A percentile compares a stretch with the other conserved stretches of the same genome.
Conservation (phyloP, 1,140 invertebrate genomes). For the Lordiphosa collinella region DNA sequence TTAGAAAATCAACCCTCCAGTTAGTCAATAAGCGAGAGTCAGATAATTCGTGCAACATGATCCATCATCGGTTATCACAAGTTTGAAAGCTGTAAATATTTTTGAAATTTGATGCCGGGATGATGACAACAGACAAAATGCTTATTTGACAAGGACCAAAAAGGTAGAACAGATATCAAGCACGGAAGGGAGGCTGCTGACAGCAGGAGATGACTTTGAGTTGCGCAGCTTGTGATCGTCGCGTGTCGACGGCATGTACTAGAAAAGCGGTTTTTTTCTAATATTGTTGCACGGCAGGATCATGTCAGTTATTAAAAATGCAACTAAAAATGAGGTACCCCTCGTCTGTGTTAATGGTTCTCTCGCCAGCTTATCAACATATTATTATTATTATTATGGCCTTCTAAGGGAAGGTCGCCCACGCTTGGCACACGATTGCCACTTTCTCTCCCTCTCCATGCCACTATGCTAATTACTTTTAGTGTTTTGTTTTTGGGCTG, state of each 20-base stretch:
- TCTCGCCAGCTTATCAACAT: constrained; percentile 58
- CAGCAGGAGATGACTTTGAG: constrained; percentile 29
- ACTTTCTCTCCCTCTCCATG: constrained; percentile 8
- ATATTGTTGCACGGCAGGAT: constrained; percentile 51
- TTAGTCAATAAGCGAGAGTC: constrained; percentile 49
- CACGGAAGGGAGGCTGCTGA: constrained; percentile 22
- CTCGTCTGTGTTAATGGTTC: constrained; percentile 50
- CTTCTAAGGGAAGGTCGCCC: constrained; percentile 17
- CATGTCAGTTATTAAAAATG: constrained; percentile 55
- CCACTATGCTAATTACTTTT: constrained; percentile 48
- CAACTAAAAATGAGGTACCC: constrained; percentile 8
- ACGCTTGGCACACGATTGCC: constrained; percentile 41
- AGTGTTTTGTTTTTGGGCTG: not conserved
- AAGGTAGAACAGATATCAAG: constrained; percentile 6
- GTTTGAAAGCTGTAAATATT: constrained; percentile 70
- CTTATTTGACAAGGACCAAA: constrained; percentile 15
- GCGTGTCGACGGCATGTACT: constrained; percentile 44
- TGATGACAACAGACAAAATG: constrained; percentile 64
- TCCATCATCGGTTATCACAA: constrained; percentile 55
- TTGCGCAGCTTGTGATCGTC: constrained; percentile 62
- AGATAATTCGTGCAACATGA: constrained; percentile 53
- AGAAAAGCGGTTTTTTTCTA: constrained; percentile 34
- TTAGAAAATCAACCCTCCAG: constrained; percentile 31
- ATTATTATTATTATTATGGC: constrained; percentile 36
- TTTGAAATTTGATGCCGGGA: constrained; percentile 66